Evolutionary conservation across 2,888 invertebrate genomes (phyloP).

Genomic region (Phyllotreta striolata): DNA sequence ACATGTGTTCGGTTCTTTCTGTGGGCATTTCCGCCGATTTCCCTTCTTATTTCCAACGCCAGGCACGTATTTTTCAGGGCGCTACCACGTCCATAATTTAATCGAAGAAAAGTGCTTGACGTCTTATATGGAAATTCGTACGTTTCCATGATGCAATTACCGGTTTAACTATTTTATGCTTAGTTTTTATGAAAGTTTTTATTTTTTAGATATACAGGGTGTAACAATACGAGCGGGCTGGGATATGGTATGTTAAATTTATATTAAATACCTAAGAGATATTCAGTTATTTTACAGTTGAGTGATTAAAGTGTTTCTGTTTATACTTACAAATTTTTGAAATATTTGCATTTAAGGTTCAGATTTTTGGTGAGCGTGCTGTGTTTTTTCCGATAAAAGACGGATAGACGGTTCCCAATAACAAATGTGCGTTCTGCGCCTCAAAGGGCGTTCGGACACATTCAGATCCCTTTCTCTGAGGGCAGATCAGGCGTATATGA

Average conservation of each 20-base stretch:
- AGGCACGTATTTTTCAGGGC: conserved; percentile 48
- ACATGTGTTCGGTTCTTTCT: conserved; percentile 54
- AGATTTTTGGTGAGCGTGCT: conserved; percentile 20
- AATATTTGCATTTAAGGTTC: conserved; percentile 39
- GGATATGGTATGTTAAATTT: too few relatives aligned
- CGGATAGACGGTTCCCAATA: conserved; percentile 33
- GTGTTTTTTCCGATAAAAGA: conserved; percentile 32
- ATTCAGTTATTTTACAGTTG: too few relatives aligned
- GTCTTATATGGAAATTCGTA: conserved; percentile 37
- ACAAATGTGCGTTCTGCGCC: conserved; percentile 50
- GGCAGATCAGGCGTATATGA: conserved; percentile 40
- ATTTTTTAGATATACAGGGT: too few relatives aligned
- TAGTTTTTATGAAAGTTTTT: too few relatives aligned
- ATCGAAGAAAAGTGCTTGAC: conserved; percentile 31
- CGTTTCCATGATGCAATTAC: not conserved
- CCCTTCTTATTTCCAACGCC: conserved; percentile 50
- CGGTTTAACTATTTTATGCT: too few relatives aligned
- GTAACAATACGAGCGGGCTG: not conserved
- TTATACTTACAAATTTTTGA: conserved; percentile 32
- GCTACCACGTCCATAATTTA: conserved; percentile 44
- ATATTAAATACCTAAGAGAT: too few relatives aligned
- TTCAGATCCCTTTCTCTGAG: conserved; percentile 53
- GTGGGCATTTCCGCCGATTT: conserved; percentile 23
- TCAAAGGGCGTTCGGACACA: conserved; percentile 52
- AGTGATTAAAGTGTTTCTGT: conserved; percentile 11